A percentile compares a stretch with the other conserved stretches of the same genome.
phyloP scores from a whole-genome alignment of 2,888 invertebrate species.

The Gortyna flavago region DNA sequence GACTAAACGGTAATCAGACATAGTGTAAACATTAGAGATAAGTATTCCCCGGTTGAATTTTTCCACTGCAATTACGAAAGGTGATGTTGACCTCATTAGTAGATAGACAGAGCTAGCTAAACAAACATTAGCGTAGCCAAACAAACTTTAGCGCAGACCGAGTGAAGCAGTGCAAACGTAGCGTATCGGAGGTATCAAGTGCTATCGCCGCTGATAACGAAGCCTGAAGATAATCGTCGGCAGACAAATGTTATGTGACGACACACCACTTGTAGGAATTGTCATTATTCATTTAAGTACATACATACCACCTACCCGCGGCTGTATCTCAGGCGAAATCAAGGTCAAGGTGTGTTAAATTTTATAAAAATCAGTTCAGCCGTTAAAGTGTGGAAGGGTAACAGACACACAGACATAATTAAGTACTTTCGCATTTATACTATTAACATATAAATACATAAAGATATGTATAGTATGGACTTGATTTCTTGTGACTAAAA shows the following conservation, averaged over 20 bases:
- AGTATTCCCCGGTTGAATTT: conserved; percentile 50
- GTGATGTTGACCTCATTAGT: conserved; percentile 77
- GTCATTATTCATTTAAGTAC: conserved; percentile 7
- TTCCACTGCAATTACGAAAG: conserved; percentile 68
- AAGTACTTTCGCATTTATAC: neutral
- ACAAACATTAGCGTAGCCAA: conserved; percentile 80
- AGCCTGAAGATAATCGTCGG: conserved; percentile 60
- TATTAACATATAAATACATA: neutral
- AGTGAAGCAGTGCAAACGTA: conserved; percentile 80
- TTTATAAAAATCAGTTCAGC: neutral
- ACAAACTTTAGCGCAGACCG: conserved; percentile 85
- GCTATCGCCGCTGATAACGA: conserved; percentile 77
- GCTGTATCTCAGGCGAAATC: neutral
- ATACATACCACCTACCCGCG: neutral
- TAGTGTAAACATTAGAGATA: conserved; percentile 37
- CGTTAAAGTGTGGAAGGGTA: neutral
- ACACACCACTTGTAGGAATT: conserved; percentile 11
- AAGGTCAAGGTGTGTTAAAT: neutral
- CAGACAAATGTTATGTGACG: conserved; percentile 38
- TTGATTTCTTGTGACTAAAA: neutral
- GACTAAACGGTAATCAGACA: conserved; percentile 34
- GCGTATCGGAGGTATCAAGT: conserved; percentile 82
- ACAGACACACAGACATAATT: neutral
- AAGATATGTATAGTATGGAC: neutral
- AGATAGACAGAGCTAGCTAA: conserved; percentile 75